Conservation (phyloP, 2,797 vertebrate genomes). For the Hydrolagus colliei region DNA sequence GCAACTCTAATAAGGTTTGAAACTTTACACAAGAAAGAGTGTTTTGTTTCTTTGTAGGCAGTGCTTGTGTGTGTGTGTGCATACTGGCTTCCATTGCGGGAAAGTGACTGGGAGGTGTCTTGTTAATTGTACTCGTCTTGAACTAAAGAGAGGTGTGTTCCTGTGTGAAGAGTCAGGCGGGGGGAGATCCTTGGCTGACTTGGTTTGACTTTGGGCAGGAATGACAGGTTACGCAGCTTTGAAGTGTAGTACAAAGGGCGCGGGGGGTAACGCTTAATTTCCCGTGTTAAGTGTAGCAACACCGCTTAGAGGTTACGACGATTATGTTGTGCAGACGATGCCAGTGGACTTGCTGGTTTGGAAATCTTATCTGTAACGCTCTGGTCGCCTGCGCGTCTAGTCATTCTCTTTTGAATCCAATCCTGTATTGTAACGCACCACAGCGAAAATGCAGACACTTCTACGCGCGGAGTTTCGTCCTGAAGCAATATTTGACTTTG, state of each 20-base stretch:
- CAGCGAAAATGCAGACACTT: background rate
- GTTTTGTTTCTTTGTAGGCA: background rate
- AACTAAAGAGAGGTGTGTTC: background rate
- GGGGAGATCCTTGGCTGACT: background rate
- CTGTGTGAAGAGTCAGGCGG: background rate
- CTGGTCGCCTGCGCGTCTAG: background rate
- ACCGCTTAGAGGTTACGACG: too few relatives aligned
- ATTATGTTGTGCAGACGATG: background rate
- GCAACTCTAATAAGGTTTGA: background rate
- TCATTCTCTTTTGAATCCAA: background rate
- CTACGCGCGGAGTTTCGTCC: background rate
- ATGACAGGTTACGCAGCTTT: background rate
- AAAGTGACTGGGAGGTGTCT: background rate
- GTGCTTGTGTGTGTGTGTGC: too few relatives aligned
- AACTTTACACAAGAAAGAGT: background rate
- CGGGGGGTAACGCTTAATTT: background rate
- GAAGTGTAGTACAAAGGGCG: background rate
- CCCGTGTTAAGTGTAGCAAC: background rate
- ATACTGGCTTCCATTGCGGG: too few relatives aligned
- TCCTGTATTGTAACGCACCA: background rate
- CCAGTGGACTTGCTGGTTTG: background rate
- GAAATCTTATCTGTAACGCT: background rate
- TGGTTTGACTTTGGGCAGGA: background rate
- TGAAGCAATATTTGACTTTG: too few relatives aligned
- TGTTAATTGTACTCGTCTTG: background rate